These are phyloP conservation scores for Hirudinaria manillensis DNA, from an alignment of 2,888 invertebrate genomes.

Conservation along the genomic window DNA sequence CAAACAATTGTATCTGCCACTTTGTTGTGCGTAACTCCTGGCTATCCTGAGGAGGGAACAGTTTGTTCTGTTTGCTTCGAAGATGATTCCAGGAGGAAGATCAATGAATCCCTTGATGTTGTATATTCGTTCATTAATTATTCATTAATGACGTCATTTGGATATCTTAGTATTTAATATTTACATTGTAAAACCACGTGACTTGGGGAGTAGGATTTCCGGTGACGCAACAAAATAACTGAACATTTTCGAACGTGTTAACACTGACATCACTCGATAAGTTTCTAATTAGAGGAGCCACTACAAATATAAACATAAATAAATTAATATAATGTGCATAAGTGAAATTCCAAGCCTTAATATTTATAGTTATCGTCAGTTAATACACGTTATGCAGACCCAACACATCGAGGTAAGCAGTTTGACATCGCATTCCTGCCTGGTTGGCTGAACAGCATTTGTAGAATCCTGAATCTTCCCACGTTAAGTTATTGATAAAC, in stretches of 20 bases:
- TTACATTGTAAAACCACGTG: conserved; percentile 47
- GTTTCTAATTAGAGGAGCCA: neutral
- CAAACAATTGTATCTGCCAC: conserved; percentile 45
- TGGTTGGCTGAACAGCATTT: conserved; percentile 45
- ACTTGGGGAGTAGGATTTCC: conserved; percentile 44
- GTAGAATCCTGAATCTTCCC: conserved; percentile 45
- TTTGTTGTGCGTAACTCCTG: conserved; percentile 33
- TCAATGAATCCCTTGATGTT: neutral
- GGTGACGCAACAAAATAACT: conserved; percentile 42
- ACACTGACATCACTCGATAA: conserved; percentile 26
- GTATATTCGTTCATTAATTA: neutral
- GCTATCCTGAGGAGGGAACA: conserved; percentile 1
- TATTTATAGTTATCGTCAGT: too few species aligned
- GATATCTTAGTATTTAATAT: conserved; percentile 28
- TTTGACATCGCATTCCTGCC: conserved; percentile 42
- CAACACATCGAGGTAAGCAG: conserved; percentile 43
- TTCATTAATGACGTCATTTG: neutral
- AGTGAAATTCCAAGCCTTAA: too few species aligned
- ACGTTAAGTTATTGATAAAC: conserved; percentile 40
- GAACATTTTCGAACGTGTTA: conserved; percentile 23
- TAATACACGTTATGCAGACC: conserved; percentile 37
- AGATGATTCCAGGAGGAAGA: neutral
- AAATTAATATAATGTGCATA: too few species aligned
- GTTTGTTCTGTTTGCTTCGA: neutral
- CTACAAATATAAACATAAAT: neutral